Evolutionary conservation across 2,888 invertebrate genomes (phyloP).

Genomic region (Agrilus cyanescens): DNA sequence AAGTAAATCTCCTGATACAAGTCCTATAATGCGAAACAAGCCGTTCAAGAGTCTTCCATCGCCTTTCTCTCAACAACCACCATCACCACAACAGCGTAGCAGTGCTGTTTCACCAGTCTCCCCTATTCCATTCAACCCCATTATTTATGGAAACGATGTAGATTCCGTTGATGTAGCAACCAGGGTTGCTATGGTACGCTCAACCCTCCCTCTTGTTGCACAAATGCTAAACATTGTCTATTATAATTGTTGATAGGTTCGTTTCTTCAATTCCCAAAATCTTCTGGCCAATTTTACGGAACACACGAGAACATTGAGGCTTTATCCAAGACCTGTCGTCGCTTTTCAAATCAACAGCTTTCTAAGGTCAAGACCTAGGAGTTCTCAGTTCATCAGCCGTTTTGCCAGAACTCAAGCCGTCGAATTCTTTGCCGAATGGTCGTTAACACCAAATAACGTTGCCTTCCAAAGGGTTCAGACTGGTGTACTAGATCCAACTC

Average conservation of each 20-base stretch:
- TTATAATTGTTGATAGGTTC: conserved; percentile 45
- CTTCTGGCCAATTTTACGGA: conserved; percentile 95
- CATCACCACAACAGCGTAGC: conserved; percentile 35
- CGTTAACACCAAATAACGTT: conserved; percentile 91
- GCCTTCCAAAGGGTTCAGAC: conserved; percentile 96
- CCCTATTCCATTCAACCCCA: conserved; percentile 62
- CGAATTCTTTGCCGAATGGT: conserved; percentile 98
- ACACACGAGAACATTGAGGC: conserved; percentile 87
- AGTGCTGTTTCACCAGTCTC: conserved; percentile 41
- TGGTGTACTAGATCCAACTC: conserved; percentile 85
- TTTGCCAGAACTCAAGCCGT: conserved; percentile 96
- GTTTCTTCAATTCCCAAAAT: conserved; percentile 97
- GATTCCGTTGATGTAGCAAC: conserved; percentile 98
- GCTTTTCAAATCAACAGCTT: conserved; percentile 98
- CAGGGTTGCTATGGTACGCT: conserved; percentile 83
- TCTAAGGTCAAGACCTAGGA: conserved; percentile 80
- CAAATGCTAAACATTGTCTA: neutral
- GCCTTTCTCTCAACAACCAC: conserved; percentile 18
- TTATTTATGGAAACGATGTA: conserved; percentile 87
- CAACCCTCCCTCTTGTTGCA: neutral
- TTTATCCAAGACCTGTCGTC: conserved; percentile 97
- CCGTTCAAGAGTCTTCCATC: conserved; percentile 13
- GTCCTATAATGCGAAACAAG: conserved; percentile 15
- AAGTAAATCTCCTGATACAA: conserved; percentile 25
- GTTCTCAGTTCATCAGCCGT: conserved; percentile 78